Evolutionary conservation across 2,888 invertebrate genomes (phyloP).

Genomic region (Blastobasis adustella): DNA sequence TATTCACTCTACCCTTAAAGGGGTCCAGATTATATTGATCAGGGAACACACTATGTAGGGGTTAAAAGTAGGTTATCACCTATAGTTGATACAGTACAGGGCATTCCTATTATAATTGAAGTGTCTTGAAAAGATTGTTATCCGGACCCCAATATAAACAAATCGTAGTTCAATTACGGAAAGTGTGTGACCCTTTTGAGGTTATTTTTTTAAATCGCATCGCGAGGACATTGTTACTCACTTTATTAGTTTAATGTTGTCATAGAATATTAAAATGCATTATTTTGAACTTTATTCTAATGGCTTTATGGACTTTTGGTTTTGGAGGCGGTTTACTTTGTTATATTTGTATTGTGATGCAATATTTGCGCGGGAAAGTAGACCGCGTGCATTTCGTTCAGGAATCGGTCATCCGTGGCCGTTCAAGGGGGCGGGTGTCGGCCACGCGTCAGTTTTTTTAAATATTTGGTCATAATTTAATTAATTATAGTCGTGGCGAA

Average conservation of each 20-base stretch:
- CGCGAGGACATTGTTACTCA: conserved; percentile 32
- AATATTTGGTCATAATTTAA: conserved; percentile 62
- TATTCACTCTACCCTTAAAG: too few species aligned
- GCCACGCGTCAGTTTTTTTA: conserved; percentile 53
- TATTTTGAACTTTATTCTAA: too few species aligned
- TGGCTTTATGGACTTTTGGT: too few species aligned
- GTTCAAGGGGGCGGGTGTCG: conserved; percentile 44
- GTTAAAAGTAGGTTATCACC: too few species aligned
- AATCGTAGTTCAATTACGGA: conserved; percentile 49
- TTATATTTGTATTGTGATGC: neutral
- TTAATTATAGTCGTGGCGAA: conserved; percentile 45
- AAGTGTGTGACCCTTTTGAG: conserved; percentile 51
- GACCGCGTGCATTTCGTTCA: conserved; percentile 36
- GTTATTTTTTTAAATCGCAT: conserved; percentile 33
- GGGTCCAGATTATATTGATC: too few species aligned
- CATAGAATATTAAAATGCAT: too few species aligned
- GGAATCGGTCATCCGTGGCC: conserved; percentile 46
- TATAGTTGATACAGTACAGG: too few species aligned
- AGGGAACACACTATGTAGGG: too few species aligned
- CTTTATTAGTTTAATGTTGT: conserved; percentile 6
- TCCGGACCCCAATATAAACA: conserved; percentile 40
- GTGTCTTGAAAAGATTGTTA: conserved; percentile 21
- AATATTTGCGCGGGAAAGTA: conserved; percentile 35
- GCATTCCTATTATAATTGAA: neutral
- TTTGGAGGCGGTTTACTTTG: too few species aligned